Evolutionary conservation across 2,797 vertebrate species (phyloP).

Genomic region (Oryzias sinensis): DNA sequence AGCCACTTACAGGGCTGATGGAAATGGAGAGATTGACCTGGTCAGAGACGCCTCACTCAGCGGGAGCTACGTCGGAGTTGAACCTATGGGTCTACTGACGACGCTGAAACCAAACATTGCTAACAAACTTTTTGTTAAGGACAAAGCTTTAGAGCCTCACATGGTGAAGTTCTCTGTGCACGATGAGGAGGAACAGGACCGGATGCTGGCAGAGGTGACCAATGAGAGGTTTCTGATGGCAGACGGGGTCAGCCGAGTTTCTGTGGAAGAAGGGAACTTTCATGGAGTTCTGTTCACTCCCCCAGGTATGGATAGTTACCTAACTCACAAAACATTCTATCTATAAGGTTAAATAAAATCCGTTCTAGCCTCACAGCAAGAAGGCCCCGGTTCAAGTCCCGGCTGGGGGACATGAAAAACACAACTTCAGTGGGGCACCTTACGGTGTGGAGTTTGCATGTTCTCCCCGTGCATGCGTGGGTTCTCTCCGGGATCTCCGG

Average conservation of each 20-base stretch:
- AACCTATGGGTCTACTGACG: slow-evolving; percentile 56
- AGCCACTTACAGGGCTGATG: slow-evolving; percentile 71
- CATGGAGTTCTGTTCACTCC: slow-evolving; percentile 15
- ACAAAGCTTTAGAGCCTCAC: not conserved
- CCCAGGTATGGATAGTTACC: not conserved
- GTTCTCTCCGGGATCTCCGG: too few species aligned
- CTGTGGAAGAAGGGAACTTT: slow-evolving; percentile 9
- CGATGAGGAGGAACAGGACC: not conserved
- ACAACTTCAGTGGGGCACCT: too few species aligned
- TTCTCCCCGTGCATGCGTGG: too few species aligned
- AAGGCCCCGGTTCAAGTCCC: too few species aligned
- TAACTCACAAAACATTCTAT: too few species aligned
- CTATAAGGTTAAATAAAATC: too few species aligned
- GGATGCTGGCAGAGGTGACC: slow-evolving; percentile 7
- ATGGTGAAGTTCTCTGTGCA: slow-evolving; percentile 9
- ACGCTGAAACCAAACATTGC: not conserved
- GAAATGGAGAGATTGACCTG: slow-evolving; percentile 69
- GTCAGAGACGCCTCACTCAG: slow-evolving; percentile 64
- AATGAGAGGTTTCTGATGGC: slow-evolving; percentile 15
- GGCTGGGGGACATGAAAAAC: too few species aligned
- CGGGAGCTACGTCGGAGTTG: slow-evolving; percentile 72
- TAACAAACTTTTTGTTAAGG: slow-evolving; percentile 2
- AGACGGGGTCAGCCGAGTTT: slow-evolving; percentile 9
- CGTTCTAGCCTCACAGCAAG: too few species aligned
- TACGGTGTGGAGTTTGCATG: too few species aligned